Evolutionary conservation across 1,140 invertebrate species (phyloP), one percentile per base, ranked within the genome.

Genomic region (Harlomillsia oculata): DNA sequence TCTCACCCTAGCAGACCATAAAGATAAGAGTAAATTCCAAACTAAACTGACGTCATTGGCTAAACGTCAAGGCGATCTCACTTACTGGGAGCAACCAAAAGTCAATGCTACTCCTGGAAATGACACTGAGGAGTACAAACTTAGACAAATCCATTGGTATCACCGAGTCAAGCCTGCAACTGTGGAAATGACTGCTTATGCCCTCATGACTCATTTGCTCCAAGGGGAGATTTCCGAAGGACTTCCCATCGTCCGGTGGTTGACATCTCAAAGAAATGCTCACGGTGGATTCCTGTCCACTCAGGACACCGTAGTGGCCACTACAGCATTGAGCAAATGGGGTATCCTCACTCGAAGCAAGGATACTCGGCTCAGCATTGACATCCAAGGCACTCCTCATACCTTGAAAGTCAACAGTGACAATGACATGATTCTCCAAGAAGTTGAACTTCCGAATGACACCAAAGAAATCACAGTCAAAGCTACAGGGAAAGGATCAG

Each of bases 101-200:
- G 5, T 49, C 5, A 25, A 8, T 49, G 4, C 5, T 6, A 36
- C 48, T 36, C 13, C 16, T 34, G 37, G 18, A 18, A 13, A 13
- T 4, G 16, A 18, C 13, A 29, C 25, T 5, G 14, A 46, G 8
- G n/a, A n/a, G n/a, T n/a, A 36, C 34, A 21, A 43, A 13, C 6
- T 11, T 9, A 43, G 40, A 16, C 16, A 6, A 43, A 43, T 13
- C 40, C 40, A 43, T 9, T 46, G 71, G 78, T 25, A 81, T 87
- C 53, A 85, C 90, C 65, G 75, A 86, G 49, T 28, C 8, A 40
- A 44, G 16, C 83, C 84, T 11, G 77, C 85, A 1, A 86, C 91
- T 63, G 81, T 93, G 13, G 84, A 89, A 69, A 89, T 90, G 72
- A 88, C 89, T 0, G 78, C 88, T 0, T 96, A 94, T 72, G 86